Percentiles rank a stretch among this genome's conserved stretches.
Evolutionary conservation across 2,888 invertebrate species (phyloP).

Genomic region (Ditylenchus weischeri): DNA sequence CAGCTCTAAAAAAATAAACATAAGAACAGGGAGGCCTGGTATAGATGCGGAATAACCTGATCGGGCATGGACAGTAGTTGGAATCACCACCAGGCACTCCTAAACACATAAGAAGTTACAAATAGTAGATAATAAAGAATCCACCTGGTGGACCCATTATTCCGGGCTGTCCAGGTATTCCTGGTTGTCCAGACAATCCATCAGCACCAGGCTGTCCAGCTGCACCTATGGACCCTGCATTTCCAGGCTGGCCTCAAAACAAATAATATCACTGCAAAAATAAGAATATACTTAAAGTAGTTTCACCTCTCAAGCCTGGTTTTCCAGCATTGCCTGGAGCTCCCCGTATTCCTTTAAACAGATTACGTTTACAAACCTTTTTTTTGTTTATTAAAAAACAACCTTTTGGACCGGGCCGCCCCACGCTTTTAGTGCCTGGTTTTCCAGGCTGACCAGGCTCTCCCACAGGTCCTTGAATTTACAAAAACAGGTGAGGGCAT

Average conservation of each 20-base stretch:
- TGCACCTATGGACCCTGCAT: background rate
- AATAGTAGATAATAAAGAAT: background rate
- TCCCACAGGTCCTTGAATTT: background rate
- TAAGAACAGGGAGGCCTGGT: too few species aligned
- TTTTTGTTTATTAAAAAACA: too few species aligned
- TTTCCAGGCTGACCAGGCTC: background rate
- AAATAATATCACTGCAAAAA: too few species aligned
- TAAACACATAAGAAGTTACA: background rate
- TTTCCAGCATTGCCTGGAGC: conserved; percentile 1
- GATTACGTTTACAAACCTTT: too few species aligned
- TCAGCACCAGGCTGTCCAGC: conserved; percentile 1
- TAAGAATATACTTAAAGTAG: too few species aligned
- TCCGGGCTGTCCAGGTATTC: background rate
- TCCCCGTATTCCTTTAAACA: background rate
- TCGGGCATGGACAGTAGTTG: background rate
- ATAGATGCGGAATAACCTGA: background rate
- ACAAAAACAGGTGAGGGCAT: background rate
- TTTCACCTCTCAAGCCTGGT: background rate
- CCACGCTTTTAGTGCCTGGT: background rate
- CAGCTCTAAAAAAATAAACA: too few species aligned
- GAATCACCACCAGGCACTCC: conserved; percentile 4
- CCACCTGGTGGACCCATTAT: background rate
- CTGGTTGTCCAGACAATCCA: background rate
- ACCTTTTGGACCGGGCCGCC: background rate
- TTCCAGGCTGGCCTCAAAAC: background rate